Evolutionary conservation across 35 echinoderm and acorn worm genomes (phyloP).

Genomic region (Eucidaris tribuloides): DNA sequence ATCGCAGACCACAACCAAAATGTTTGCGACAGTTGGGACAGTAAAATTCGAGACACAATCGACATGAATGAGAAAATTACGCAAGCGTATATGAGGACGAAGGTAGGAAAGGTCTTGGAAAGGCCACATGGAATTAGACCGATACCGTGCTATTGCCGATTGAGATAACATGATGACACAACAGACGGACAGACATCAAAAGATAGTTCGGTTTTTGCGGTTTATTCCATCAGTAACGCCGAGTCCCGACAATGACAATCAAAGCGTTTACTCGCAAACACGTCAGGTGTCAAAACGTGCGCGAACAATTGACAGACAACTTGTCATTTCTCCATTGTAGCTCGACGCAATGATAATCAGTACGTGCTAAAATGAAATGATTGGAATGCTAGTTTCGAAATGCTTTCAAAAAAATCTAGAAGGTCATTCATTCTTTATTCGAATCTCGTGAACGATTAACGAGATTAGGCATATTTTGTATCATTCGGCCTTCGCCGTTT

Average conservation of each 20-base stretch:
- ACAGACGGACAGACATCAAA: background rate
- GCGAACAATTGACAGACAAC: background rate
- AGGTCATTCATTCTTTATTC: background rate
- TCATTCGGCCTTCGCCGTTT: background rate
- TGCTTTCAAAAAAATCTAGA: background rate
- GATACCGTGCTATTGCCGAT: background rate
- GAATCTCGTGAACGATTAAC: background rate
- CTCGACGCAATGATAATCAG: background rate
- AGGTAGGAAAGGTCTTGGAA: too few species aligned
- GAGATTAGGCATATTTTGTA: background rate
- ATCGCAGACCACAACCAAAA: too few species aligned
- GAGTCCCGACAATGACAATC: background rate
- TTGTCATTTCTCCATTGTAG: background rate
- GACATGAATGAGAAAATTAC: too few species aligned
- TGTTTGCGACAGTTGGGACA: too few species aligned
- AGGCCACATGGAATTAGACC: background rate
- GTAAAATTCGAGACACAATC: too few species aligned
- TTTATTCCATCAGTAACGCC: background rate
- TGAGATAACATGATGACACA: background rate
- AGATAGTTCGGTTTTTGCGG: background rate
- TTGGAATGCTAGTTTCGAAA: background rate
- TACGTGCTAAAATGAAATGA: slow-evolving; percentile 7
- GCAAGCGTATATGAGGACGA: background rate
- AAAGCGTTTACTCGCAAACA: background rate
- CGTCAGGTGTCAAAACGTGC: background rate